phyloP scores from a whole-genome alignment of 2,797 vertebrate species.

The Catamblyrhynchus diadema region DNA sequence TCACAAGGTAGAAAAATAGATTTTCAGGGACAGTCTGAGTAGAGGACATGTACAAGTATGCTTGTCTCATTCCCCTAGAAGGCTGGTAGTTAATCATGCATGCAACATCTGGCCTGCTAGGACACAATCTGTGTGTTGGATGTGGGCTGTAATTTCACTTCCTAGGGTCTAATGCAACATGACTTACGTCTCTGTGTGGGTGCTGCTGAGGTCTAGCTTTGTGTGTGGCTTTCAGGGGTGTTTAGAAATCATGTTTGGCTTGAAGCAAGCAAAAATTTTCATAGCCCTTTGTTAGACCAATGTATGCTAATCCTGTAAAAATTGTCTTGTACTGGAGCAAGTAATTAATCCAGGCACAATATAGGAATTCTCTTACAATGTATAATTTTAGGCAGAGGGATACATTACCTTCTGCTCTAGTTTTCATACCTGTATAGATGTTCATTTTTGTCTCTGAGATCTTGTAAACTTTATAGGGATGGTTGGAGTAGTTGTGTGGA shows the following conservation, averaged over 20 bases:
- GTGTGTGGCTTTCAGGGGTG: not conserved
- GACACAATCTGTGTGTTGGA: slow-evolving; percentile 1
- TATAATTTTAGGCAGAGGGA: not conserved
- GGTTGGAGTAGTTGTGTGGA: not conserved
- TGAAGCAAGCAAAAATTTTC: not conserved
- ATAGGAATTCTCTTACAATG: not conserved
- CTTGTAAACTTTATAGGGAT: not conserved
- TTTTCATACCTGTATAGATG: not conserved
- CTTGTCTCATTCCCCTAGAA: not conserved
- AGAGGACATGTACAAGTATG: not conserved
- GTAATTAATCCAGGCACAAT: not conserved
- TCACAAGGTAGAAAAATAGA: not conserved
- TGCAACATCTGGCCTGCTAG: slow-evolving; percentile 3
- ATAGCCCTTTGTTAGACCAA: not conserved
- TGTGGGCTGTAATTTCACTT: not conserved
- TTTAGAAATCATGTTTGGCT: not conserved
- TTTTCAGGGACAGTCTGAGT: not conserved
- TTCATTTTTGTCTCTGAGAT: not conserved
- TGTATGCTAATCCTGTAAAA: not conserved
- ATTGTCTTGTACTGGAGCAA: not conserved
- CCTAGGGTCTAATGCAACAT: not conserved
- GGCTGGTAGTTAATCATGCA: not conserved
- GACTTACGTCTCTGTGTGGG: not conserved
- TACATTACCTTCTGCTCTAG: not conserved
- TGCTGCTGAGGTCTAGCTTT: not conserved